Evolutionary conservation across 2,888 invertebrate genomes (phyloP).

Genomic region (Leucania comma): DNA sequence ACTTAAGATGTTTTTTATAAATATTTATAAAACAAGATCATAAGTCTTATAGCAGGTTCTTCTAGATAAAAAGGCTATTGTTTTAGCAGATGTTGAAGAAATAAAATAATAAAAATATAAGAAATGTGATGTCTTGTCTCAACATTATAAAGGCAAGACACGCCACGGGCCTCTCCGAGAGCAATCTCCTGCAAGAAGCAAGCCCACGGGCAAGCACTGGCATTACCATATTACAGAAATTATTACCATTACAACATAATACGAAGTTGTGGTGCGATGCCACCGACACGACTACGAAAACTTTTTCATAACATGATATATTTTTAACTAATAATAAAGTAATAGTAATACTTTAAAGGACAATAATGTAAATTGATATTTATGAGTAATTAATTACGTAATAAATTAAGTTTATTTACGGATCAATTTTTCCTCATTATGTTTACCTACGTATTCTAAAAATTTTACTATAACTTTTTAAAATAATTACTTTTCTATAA

Average conservation of each 20-base stretch:
- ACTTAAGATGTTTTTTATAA: conserved; percentile 1
- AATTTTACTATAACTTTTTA: background rate
- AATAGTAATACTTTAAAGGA: conserved; percentile 3
- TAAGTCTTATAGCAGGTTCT: background rate
- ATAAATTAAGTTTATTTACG: conserved; percentile 6
- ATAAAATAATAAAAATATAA: background rate
- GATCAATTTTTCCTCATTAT: conserved; percentile 17
- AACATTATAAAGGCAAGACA: conserved; percentile 46
- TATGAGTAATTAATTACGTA: conserved; percentile 5
- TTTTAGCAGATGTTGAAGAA: conserved; percentile 6
- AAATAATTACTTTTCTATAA: background rate
- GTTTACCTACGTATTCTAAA: background rate
- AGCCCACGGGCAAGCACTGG: conserved; percentile 70
- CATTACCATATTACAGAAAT: conserved; percentile 84
- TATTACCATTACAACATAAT: conserved; percentile 81
- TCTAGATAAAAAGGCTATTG: conserved; percentile 5
- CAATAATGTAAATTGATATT: background rate
- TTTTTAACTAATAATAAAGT: too few species aligned
- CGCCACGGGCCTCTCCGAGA: conserved; percentile 72
- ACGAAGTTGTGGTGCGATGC: conserved; percentile 59
- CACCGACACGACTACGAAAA: conserved; percentile 49
- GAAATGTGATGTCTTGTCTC: conserved; percentile 62
- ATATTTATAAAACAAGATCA: background rate
- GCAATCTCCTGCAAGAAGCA: conserved; percentile 76
- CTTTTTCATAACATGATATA: conserved; percentile 21